Evolutionary conservation across 2,888 invertebrate species (phyloP).

Genomic region (Caenorhabditis sinica): DNA sequence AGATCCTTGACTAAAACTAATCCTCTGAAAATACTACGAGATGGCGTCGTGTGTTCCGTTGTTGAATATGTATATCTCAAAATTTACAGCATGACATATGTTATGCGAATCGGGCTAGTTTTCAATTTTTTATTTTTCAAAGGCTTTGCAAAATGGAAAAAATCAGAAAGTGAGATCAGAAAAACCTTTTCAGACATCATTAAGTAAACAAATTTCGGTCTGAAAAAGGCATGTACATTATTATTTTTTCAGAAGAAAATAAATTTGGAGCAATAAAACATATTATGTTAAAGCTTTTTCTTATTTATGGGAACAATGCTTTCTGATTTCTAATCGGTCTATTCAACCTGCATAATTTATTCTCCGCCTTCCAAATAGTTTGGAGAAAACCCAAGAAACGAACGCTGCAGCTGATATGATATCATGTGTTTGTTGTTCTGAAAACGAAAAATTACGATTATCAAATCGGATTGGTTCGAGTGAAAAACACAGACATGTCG

Average conservation of each 20-base stretch:
- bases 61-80: not conserved
- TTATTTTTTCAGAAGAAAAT: not conserved
- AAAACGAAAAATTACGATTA: constrained; percentile 11
- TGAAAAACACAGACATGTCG: not conserved
- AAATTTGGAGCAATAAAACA: not conserved
- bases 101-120: too few species aligned
- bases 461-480: constrained; percentile 18
- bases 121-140: not conserved
- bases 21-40: not conserved
- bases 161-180: not conserved
- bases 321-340: constrained; percentile 15
- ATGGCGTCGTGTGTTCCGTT: not conserved
- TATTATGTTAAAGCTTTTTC: not conserved
- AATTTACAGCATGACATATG: not conserved
- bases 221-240: too few species aligned
- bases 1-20: not conserved
- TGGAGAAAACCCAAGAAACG: not conserved
- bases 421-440: constrained; percentile 31
- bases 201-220: not conserved
- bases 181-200: not conserved
- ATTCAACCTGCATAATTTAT: constrained; percentile 14
- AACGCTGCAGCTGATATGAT: constrained; percentile 23
- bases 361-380: not conserved
- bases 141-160: not conserved
- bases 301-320: not conserved